phyloP scores from a whole-genome alignment of 1,140 invertebrate genomes.

The Drosophila murphyi region DNA sequence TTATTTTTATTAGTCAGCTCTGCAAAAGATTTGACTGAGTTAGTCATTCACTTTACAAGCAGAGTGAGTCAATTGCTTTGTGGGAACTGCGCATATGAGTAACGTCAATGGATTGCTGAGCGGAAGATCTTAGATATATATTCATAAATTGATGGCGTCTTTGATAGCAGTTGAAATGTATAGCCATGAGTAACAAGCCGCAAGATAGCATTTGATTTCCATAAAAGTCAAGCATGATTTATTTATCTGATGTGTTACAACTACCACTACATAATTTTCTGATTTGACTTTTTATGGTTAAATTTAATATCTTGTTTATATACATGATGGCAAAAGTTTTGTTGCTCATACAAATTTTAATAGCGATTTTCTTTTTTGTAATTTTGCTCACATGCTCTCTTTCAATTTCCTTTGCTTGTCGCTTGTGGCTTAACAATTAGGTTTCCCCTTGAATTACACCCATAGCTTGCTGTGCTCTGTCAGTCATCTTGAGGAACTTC shows the following conservation, averaged over 20 bases:
- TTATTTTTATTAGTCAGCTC: slow-evolving; percentile 36
- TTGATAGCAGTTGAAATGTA: not conserved
- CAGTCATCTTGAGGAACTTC: slow-evolving; percentile 22
- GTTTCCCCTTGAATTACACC: not conserved
- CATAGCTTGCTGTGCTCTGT: not conserved
- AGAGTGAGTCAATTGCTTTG: slow-evolving; percentile 25
- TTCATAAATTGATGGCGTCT: slow-evolving; percentile 1
- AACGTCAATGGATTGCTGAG: slow-evolving; percentile 23
- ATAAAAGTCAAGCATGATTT: not conserved
- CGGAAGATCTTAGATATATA: slow-evolving; percentile 14
- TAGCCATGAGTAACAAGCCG: not conserved
- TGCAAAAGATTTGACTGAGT: slow-evolving; percentile 22
- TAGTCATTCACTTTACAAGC: slow-evolving; percentile 21
- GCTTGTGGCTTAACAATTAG: slow-evolving; percentile 41
- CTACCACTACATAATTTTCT: not conserved
- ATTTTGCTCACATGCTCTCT: slow-evolving; percentile 7
- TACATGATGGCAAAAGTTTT: not conserved
- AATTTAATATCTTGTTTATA: not conserved
- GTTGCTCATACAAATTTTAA: not conserved
- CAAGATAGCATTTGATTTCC: not conserved
- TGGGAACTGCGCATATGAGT: slow-evolving; percentile 34
- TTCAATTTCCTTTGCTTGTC: slow-evolving; percentile 50
- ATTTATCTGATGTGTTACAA: no score
- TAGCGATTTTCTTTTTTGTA: slow-evolving; percentile 1
- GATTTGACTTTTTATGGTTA: not conserved